phyloP scores from a whole-genome alignment of 2,797 vertebrate genomes.

The Eulemur coronatus region DNA sequence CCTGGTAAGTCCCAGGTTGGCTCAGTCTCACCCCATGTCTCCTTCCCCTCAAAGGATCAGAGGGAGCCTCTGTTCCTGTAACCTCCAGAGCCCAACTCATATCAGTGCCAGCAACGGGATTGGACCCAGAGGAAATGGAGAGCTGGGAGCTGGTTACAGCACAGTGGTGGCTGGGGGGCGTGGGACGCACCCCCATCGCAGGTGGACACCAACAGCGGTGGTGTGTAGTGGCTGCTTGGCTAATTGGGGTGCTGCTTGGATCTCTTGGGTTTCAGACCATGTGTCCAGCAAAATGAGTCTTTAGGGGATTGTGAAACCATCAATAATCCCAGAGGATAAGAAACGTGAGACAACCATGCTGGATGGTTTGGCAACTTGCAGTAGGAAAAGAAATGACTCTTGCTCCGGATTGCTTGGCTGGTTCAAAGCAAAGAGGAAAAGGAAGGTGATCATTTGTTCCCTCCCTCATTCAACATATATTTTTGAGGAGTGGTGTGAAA shows the following conservation, averaged over 20 bases:
- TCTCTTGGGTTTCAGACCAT: neutral
- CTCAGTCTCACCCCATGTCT: neutral
- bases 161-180: accelerated
- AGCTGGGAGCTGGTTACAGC: accelerated
- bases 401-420: neutral
- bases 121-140: neutral
- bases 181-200: neutral
- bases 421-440: neutral
- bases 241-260: neutral
- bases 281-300: neutral
- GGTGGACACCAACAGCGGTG: neutral
- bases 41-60: neutral
- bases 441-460: neutral
- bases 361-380: neutral
- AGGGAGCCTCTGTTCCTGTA: neutral
- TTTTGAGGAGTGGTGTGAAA: neutral
- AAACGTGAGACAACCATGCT: neutral
- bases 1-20: too few species aligned
- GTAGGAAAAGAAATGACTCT: neutral
- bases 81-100: neutral
- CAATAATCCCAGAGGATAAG: neutral
- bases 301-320: neutral
- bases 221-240: neutral
- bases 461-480: neutral
- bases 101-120: neutral